Percentiles rank a stretch among this genome's conserved stretches.
These are phyloP conservation scores for Pterocles gutturalis DNA, from an alignment of 2,113 vertebrate species.

Conservation along the genomic window DNA sequence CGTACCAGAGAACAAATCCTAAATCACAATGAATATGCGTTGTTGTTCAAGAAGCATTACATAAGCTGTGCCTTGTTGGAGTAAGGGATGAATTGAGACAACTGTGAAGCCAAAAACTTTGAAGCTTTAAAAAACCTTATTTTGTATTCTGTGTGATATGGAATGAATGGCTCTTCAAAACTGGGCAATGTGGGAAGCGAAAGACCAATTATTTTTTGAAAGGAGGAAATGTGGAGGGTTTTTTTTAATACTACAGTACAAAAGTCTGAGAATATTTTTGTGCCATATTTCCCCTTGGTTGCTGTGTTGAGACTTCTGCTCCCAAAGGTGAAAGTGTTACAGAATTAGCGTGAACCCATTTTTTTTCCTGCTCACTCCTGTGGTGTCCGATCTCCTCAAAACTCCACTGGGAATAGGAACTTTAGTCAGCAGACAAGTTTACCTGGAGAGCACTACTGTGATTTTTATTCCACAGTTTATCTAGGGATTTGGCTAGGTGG, in stretches of 20 bases:
- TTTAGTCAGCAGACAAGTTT: not conserved
- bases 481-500: not conserved
- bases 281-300: not conserved
- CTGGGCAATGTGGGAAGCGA: not conserved
- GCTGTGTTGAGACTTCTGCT: not conserved
- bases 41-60: not conserved
- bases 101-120: not conserved
- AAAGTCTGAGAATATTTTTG: not conserved
- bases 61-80: rapidly evolving
- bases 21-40: rapidly evolving
- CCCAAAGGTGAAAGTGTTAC: not conserved
- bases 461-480: not conserved
- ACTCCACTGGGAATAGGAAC: not conserved
- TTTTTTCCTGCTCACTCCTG: not conserved
- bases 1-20: not conserved
- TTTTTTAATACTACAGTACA: not conserved
- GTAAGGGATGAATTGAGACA: not conserved
- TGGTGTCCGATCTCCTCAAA: not conserved
- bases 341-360: rapidly evolving
- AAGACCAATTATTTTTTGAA: not conserved
- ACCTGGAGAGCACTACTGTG: not conserved
- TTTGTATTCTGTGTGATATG: not conserved
- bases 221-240: not conserved
- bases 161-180: not conserved
- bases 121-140: not conserved